Evolutionary conservation across 2,888 invertebrate species (phyloP), one percentile per base, ranked within the genome.

Genomic region (Eilema sororculum): DNA sequence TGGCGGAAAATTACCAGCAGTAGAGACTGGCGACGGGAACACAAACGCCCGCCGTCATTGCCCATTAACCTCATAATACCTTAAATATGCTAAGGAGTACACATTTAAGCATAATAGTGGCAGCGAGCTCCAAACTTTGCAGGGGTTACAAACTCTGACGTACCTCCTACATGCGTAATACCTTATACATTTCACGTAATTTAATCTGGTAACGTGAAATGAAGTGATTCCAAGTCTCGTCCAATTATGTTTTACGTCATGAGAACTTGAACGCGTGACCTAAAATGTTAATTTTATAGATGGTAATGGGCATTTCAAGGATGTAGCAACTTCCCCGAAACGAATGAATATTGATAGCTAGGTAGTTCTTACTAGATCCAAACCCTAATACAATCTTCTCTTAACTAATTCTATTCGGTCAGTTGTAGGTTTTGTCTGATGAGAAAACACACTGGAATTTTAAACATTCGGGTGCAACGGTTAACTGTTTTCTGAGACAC

Each of bases 11-110:
- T 91, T 90, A 89, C 89, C 85, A 84, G 76, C 78, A 84, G 81
- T 79, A 75, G 82, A 83, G 84, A 84, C 84, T 79, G 82, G 82
- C 81, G 83, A 74, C 81, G 78, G 81, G 79, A 79, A 80, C 81
- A 81, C 78, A 80, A 86, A 84, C 85, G 83, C 87, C 80, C 84
- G 83, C 84, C 89, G 86, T 90, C 91, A 91, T 91, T 89, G 90
- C 89, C 92, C 91, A 93, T 94, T 94, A 92, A 91, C 91, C 89
- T 89, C 86, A 87, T 92, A 93, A 93, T 90, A 91, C 89, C 89
- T 91, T 90, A 90, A 94, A 93, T 93, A 94, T 93, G 93, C 90
- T 91, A 93, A 93, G 89, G 86, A 91, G 90, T 84, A 79, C 80
- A 81, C 85, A 85, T 86, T 87, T 84, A 86, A 78, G 87, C 84